Percentiles rank a stretch among this genome's conserved stretches.
Evolutionary conservation across 2,113 vertebrate genomes (phyloP).

Genomic region (Sarotherodon lohbergeri): DNA sequence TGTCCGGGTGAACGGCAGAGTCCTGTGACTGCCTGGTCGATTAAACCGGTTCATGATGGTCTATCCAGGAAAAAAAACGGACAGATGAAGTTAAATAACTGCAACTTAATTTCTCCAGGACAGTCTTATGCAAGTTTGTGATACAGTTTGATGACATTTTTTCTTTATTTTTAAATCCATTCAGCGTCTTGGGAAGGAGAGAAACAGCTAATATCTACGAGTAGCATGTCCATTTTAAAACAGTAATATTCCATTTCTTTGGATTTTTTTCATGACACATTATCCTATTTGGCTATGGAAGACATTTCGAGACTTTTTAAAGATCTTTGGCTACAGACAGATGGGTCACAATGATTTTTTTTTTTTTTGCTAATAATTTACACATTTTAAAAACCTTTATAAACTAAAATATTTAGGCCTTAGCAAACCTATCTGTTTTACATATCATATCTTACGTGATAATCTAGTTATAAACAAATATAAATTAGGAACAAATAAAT

Average conservation of each 20-base stretch:
- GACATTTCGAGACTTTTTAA: background rate
- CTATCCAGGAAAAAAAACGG: background rate
- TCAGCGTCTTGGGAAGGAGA: background rate
- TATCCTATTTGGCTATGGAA: background rate
- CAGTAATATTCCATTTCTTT: background rate
- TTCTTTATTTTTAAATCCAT: background rate
- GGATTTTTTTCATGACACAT: background rate
- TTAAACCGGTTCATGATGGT: conserved; percentile 37
- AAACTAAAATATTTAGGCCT: background rate
- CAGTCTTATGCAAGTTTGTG: background rate
- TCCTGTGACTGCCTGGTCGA: conserved; percentile 24
- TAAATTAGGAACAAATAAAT: background rate
- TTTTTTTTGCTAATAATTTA: background rate
- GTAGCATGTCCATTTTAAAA: background rate
- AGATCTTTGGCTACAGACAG: background rate
- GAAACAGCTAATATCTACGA: background rate
- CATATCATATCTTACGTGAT: background rate
- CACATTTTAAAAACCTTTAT: background rate
- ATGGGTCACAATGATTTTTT: background rate
- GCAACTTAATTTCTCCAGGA: background rate
- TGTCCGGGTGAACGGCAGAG: conserved; percentile 22
- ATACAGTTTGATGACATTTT: background rate
- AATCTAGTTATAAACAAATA: background rate
- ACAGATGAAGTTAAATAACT: background rate
- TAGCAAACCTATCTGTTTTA: background rate